Conservation (phyloP, 35 echinoderm and acorn worm genomes). For the Diadema setosum region DNA sequence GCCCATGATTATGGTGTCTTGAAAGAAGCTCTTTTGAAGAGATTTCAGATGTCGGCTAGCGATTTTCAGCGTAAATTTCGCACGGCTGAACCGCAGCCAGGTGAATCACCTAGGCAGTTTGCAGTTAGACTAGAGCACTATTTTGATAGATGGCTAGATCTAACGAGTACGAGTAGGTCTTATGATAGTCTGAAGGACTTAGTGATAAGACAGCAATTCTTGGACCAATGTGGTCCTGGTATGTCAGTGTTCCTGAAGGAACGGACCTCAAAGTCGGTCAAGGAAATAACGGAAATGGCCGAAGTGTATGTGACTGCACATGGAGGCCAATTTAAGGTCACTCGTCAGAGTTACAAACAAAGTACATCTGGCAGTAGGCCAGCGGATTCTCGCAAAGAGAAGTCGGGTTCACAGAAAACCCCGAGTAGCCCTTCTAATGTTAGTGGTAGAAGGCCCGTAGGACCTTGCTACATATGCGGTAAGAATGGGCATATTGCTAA, state of each 20-base stretch:
- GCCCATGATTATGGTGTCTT: slow-evolving; percentile 53
- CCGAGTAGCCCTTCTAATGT: too few species aligned
- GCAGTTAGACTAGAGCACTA: background rate
- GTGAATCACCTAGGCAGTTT: slow-evolving; percentile 42
- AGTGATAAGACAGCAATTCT: slow-evolving; percentile 44
- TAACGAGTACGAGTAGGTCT: background rate
- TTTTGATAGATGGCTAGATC: slow-evolving; percentile 31
- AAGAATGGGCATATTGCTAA: too few species aligned
- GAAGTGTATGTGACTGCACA: slow-evolving; percentile 42
- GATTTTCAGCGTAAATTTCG: slow-evolving; percentile 28
- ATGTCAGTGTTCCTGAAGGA: slow-evolving; percentile 57
- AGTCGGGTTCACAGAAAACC: background rate
- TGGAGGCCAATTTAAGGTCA: background rate
- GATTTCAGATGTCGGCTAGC: slow-evolving; percentile 42
- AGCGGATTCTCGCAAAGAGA: background rate
- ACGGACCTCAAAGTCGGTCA: background rate
- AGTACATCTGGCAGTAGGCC: background rate
- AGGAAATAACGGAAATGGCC: slow-evolving; percentile 16
- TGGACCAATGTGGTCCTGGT: slow-evolving; percentile 6
- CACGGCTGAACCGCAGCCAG: background rate
- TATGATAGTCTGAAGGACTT: slow-evolving; percentile 46
- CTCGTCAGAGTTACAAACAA: background rate
- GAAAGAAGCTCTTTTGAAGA: slow-evolving; percentile 45
- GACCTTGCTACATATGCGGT: too few species aligned
- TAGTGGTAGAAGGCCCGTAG: too few species aligned